These are phyloP conservation scores for Allochrocebus solatus DNA, from an alignment of 2,797 vertebrate genomes.

Conservation along the genomic window DNA sequence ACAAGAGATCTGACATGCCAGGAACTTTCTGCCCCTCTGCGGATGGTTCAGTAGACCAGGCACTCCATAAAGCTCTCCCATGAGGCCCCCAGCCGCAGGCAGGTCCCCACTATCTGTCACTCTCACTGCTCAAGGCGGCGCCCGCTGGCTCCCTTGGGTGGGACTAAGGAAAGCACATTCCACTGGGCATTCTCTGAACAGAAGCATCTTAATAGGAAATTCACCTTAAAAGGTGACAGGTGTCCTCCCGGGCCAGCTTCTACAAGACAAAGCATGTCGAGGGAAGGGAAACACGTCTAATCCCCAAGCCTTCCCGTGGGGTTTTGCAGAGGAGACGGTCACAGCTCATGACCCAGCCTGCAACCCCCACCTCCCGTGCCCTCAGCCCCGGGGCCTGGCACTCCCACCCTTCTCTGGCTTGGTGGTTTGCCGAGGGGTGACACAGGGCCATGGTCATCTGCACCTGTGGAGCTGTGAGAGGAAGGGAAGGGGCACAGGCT, in stretches of 20 bases:
- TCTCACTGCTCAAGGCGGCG: neutral
- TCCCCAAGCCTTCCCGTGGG: neutral
- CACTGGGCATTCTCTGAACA: neutral
- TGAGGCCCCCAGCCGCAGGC: neutral
- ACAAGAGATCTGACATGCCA: neutral
- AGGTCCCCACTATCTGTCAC: neutral
- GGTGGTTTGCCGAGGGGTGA: neutral
- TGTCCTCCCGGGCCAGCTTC: neutral
- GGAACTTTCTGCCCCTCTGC: neutral
- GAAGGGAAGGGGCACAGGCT: neutral
- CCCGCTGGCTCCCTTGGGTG: neutral
- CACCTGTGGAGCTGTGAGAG: neutral
- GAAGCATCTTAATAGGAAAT: neutral
- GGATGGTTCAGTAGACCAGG: neutral
- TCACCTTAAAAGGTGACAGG: neutral
- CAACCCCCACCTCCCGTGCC: neutral
- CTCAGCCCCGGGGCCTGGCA: neutral
- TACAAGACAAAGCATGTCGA: neutral
- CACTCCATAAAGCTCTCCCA: neutral
- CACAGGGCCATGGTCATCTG: neutral
- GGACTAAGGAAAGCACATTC: neutral
- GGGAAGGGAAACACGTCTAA: neutral
- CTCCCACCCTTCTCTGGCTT: neutral
- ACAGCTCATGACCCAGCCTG: neutral
- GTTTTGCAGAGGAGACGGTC: neutral